Percentiles rank a stretch among this genome's conserved stretches.
These are phyloP conservation scores for Hirtodrosophila cameraria DNA, from an alignment of 2,888 invertebrate species.

Conservation along the genomic window DNA sequence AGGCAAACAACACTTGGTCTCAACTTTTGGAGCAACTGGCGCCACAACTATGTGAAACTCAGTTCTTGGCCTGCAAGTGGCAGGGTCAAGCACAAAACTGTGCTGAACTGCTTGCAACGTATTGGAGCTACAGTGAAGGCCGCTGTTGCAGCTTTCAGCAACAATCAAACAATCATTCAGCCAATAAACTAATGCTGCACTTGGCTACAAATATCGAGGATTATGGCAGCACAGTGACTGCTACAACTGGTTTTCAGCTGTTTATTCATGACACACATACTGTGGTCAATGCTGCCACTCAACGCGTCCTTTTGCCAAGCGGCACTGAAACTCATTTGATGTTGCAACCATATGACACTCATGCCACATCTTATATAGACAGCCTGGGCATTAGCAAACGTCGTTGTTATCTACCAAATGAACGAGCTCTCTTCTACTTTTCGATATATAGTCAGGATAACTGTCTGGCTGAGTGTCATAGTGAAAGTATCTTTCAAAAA, in stretches of 20 bases:
- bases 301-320: slow-evolving; percentile 85
- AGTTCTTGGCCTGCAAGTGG: slow-evolving; percentile 87
- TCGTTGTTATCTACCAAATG: slow-evolving; percentile 86
- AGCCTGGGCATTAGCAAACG: slow-evolving; percentile 84
- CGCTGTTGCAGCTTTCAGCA: slow-evolving; percentile 89
- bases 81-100: slow-evolving; percentile 85
- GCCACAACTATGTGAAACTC: slow-evolving; percentile 85
- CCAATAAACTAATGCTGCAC: slow-evolving; percentile 87
- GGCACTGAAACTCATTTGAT: slow-evolving; percentile 86
- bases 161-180: slow-evolving; percentile 86
- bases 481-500: slow-evolving; percentile 82
- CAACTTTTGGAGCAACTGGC: slow-evolving; percentile 81
- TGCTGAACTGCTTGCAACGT: slow-evolving; percentile 85
- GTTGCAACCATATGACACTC: slow-evolving; percentile 86
- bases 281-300: slow-evolving; percentile 86
- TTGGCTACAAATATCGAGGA: slow-evolving; percentile 85
- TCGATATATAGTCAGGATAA: slow-evolving; percentile 87
- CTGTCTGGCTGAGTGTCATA: slow-evolving; percentile 87
- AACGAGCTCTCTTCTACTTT: slow-evolving; percentile 82
- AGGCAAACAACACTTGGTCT: slow-evolving; percentile 17
- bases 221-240: slow-evolving; percentile 86
- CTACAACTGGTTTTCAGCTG: slow-evolving; percentile 86
- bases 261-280: slow-evolving; percentile 87
- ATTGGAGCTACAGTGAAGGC: slow-evolving; percentile 84
- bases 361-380: slow-evolving; percentile 85